Evolutionary conservation across 2,797 vertebrate species (phyloP), one percentile per base, ranked within the genome.

Genomic region (Gobio occitaniae): DNA sequence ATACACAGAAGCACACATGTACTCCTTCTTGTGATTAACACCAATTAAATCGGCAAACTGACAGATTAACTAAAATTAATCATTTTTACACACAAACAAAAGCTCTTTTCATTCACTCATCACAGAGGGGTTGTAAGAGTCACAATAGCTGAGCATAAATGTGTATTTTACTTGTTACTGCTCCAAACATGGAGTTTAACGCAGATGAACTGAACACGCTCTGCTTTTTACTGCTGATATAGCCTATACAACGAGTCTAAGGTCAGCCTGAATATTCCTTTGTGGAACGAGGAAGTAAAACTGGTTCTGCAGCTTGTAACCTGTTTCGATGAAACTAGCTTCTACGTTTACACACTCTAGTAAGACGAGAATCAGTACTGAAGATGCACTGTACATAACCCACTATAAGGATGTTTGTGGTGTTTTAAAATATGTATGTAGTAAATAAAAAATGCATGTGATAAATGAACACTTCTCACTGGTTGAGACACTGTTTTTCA

Each of bases 281-380:
- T 71, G 38, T 71, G 82, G 78, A 86, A 88, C 81, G 66, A 86
- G 84, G 72, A 88, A 87, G 86, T 75, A 70, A 81, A 90, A 87
- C 89, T 56, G 78, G 89, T 84, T 86, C 61, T 84, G 41, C 89
- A 72, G 70, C 87, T 36, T 86, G 36, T 61, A 44, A 79, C 82
- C 78, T 59, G 87, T 90, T 90, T 88, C 87, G 87, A 84, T 87
- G 87, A 90, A 86, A 90, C 86, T 69, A 71, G 36, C 38, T 25
- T 48, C 50, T 32, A 76, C 11, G 29, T 41, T 48, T 36, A 65
- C 5, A 36, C 56, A 12, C 25, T 74, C 65, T 63, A 29, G 69
- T 50, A 66, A 41, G 44, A 65, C 52, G 47, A 21, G 19, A 83
- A 54, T 38, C 29, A 6, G 47, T 65, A 54, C 13, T 56, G 68